Evolutionary conservation across 2,888 invertebrate species (phyloP).

Genomic region (Protophormia terraenovae): DNA sequence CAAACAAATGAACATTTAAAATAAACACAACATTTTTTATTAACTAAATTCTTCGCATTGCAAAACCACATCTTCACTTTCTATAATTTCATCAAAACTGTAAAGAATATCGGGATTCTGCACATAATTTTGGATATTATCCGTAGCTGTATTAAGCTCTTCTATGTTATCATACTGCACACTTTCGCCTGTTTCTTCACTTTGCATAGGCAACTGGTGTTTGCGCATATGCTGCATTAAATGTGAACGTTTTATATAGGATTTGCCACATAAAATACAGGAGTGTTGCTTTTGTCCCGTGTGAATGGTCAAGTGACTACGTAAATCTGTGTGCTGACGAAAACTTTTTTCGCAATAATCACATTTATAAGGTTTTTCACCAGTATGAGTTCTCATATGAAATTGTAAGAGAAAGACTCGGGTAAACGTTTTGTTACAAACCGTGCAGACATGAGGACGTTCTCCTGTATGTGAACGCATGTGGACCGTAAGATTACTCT

Average conservation of each 20-base stretch:
- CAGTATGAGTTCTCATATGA: conserved; percentile 79
- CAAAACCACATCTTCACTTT: conserved; percentile 4
- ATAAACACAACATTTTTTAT: conserved; percentile 16
- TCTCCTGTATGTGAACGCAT: conserved; percentile 78
- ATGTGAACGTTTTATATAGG: conserved; percentile 74
- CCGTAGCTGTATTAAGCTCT: background rate
- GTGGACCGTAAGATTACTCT: conserved; percentile 76
- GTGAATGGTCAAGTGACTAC: conserved; percentile 81
- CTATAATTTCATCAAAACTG: conserved; percentile 47
- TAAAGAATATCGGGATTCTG: conserved; percentile 1
- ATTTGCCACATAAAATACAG: conserved; percentile 75
- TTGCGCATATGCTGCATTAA: conserved; percentile 66
- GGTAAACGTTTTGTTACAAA: conserved; percentile 76
- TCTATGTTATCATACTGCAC: background rate
- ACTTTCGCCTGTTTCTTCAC: background rate
- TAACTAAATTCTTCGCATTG: conserved; percentile 5
- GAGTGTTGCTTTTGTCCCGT: conserved; percentile 76
- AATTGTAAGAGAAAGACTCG: conserved; percentile 81
- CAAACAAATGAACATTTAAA: background rate
- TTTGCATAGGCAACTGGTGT: background rate
- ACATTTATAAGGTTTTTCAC: conserved; percentile 84
- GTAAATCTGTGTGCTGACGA: conserved; percentile 79
- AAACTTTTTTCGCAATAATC: conserved; percentile 90
- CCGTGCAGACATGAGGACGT: conserved; percentile 76
- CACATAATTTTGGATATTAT: background rate